A percentile compares a stretch with the other conserved stretches of the same genome.
Conservation (phyloP, 2,113 vertebrate species). For the Eclectus roratus region DNA sequence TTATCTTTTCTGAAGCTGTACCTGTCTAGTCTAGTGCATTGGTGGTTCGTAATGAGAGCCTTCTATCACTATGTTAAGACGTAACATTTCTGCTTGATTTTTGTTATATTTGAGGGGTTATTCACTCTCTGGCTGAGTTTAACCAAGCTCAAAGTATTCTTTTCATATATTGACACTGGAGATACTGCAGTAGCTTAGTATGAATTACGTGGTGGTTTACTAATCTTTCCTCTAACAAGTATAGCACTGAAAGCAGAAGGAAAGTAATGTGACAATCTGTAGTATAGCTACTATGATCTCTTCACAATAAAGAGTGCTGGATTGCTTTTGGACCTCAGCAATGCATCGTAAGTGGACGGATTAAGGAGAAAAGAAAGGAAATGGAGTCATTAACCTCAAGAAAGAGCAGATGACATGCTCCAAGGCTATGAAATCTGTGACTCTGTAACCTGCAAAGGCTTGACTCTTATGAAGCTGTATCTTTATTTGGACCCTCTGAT, state of each 20-base stretch:
- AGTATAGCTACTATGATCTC: background rate
- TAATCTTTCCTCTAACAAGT: background rate
- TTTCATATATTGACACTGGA: background rate
- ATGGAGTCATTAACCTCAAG: background rate
- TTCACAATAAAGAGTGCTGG: background rate
- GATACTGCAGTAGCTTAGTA: background rate
- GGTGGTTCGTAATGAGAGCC: background rate
- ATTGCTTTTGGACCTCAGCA: background rate
- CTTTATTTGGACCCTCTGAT: background rate
- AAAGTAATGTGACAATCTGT: background rate
- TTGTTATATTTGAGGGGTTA: background rate
- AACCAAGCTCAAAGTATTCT: background rate
- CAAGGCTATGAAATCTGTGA: background rate
- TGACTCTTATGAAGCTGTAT: background rate
- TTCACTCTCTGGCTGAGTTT: background rate
- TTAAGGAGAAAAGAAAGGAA: background rate
- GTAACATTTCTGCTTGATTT: background rate
- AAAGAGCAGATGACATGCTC: background rate
- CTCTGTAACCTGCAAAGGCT: background rate
- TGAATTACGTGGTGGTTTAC: accelerated
- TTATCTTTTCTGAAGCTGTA: background rate
- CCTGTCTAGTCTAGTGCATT: background rate
- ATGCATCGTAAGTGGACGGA: too few relatives aligned
- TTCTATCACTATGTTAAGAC: background rate
- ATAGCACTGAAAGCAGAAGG: background rate